Evolutionary conservation across 2,888 invertebrate species (phyloP), one percentile per base, ranked within the genome.

Genomic region (Saturnia pavonia): DNA sequence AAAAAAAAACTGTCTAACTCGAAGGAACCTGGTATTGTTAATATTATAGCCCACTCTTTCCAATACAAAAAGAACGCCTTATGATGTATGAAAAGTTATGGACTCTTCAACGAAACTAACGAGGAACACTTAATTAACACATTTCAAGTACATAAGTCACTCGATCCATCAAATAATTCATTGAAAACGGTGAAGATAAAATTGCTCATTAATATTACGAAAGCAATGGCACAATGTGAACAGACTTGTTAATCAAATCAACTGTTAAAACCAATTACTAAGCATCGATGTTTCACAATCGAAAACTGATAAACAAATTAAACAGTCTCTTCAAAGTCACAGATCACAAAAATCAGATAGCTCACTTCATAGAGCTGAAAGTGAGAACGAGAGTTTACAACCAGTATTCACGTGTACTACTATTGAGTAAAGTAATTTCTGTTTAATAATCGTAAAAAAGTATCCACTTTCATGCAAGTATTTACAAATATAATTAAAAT

Each of bases 231-330:
- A 79, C 74, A 71, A 75, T 76, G 76, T 75, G 79, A 82, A 82
- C 40, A 65, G 34, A 65, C 82, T 78, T 81, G 80, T 85, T 85
- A 85, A 85, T 86, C 82, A 84, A 83, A 83, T 74, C 70, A 65
- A 86, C 81, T 84, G 84, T 85, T 87, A 86, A 88, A 90, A 85
- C 84, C 86, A 90, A 91, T 91, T 90, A 88, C 88, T 88, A 82
- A 79, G 85, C 85, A 88, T 83, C 80, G 79, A 82, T 79, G 80
- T 86, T 87, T 80, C 85, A 82, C 85, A 87, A 87, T 84, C 79
- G 78, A 34, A 43, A 54, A 51, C 34, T 51, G 68, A 54, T 71
- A 71, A 68, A 71, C 71, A 71, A 68, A 68, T 68, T 68, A 57
- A 67, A 71, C 71, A 68, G 74, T 77, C 76, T 77, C 76, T 82